Evolutionary conservation across 2,888 invertebrate species (phyloP).

Genomic region (Drosophila rellima): DNA sequence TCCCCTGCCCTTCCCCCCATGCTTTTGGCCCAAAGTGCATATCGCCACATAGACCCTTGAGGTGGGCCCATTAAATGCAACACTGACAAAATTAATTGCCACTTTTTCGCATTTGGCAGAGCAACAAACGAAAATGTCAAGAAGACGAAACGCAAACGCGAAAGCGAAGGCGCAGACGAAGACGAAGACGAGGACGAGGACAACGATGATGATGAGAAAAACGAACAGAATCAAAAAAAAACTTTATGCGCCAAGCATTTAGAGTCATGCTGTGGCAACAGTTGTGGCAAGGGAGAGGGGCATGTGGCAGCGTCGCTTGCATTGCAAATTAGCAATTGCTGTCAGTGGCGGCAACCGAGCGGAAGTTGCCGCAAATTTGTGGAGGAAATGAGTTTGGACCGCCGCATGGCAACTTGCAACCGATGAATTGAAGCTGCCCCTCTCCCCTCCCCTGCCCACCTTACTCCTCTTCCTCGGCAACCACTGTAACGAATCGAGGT

Average conservation of each 20-base stretch:
- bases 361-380: conserved; percentile 75
- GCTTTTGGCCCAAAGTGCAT: neutral
- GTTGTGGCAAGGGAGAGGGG: neutral
- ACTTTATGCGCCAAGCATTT: conserved; percentile 53
- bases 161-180: conserved; percentile 17
- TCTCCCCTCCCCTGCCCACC: neutral
- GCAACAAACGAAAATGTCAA: conserved; percentile 84
- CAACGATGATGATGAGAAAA: conserved; percentile 25
- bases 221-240: conserved; percentile 35
- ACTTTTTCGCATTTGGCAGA: conserved; percentile 82
- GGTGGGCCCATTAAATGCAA: conserved; percentile 76
- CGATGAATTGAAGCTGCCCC: conserved; percentile 18
- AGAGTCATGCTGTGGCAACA: conserved; percentile 22
- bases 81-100: conserved; percentile 84
- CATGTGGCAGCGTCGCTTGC: conserved; percentile 49
- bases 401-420: conserved; percentile 34
- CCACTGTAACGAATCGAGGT: neutral
- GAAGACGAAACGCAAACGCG: conserved; percentile 32
- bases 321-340: conserved; percentile 76
- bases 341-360: conserved; percentile 55
- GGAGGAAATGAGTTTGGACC: conserved; percentile 70
- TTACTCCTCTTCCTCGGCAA: too few species aligned
- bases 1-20: neutral
- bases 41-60: conserved; percentile 5
- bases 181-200: conserved; percentile 4